Base-by-base conservation (phyloP, 2,113 vertebrate genomes). In the Regulus satrapa region DNA sequence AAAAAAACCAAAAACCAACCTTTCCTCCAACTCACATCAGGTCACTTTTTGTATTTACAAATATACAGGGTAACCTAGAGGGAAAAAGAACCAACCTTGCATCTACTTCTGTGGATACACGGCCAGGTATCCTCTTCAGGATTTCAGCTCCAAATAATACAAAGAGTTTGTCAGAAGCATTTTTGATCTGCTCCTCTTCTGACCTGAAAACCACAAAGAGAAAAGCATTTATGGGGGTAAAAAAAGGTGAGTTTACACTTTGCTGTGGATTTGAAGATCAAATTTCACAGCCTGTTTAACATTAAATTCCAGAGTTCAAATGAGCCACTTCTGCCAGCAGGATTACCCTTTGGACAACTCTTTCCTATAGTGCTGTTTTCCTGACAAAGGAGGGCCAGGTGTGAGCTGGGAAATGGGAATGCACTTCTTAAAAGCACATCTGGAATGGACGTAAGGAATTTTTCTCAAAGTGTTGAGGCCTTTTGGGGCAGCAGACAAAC, bases 41-140 rank as follows among this genome's bases (percentile, higher is more conserved):
- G 34, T 58, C 69, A 78, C 34, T 66, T 67, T 69, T n/a, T 77
- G 23, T 34, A 51, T n/a, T 58, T 56, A 82, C 56, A 85, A 51
- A 72, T 54, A 95, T 32, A 26, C 64, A 81, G 59, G 80, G 52
- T 40, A 77, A 91, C 31, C 23, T 58, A 77, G 84, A 85, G 34
- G 38, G 34, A 89, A 56, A 56, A 82, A 80, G 49, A 86, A 23
- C 88, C 88, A 90, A 99, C 99, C 99, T 99, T 79, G 99, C 99
- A 36, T 99, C 99, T 32, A 99, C 99, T 97, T 99, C 99, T 19
- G 99, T 99, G 41, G 99, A 99, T 21, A 99, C 99, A 25, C 99
- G 98, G 59, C 99, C 99, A 6, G 99, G 99, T 88, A 99, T 98
- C 96, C 99, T 99, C 98, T 99, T 99, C 59, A 99, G 94, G 89